Base-by-base conservation (phyloP, 1,140 invertebrate genomes). In the Drosophila dunni region DNA sequence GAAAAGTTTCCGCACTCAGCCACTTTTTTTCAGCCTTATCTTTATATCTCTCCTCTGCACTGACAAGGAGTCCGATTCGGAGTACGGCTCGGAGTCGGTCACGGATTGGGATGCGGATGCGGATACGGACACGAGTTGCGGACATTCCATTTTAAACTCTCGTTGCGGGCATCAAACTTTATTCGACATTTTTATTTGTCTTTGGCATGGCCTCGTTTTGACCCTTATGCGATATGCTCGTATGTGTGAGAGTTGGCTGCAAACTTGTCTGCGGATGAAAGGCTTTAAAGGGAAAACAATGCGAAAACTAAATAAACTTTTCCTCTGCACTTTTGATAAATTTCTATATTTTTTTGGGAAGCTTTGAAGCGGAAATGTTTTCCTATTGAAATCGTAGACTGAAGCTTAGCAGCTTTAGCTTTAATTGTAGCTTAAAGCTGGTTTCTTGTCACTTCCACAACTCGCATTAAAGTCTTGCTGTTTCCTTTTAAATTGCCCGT, bases 111-210 rank as follows among this genome's bases (percentile, higher is more conserved):
- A 29, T 4, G 24, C 24, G 24, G 6, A 29, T 4, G 24, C 24
- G 24, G 24, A 29, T 29, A 29, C 24, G 24, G 24, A 5, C 24
- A 29, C 6, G 24, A 29, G 24, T 5, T 29, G 24, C 9, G 54
- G 44, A 38, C 51, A 7, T 58, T 1, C 53, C 44, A 13, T 53
- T 69, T 44, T 56, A 62, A 58, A 45, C 38, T 50, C 60, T 45
- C 15, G 13, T 54, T 58, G 51, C 29, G 36, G 5, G 15, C 40
- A 58, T 65, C 53, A 65, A 75, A 71, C 40, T 75, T 75, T 65
- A 46, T 65, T 53, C 54, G 68, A 46, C 68, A 75, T 75, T 71
- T 38, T 65, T 64, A 75, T 61, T 65, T 61, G 57, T 53, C 61
- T 72, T 75, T 75, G 34, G 42, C 36, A 34, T 58, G 48, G 46